These are phyloP conservation scores for Apamea anceps DNA, from an alignment of 2,888 invertebrate species.

Conservation along the genomic window DNA sequence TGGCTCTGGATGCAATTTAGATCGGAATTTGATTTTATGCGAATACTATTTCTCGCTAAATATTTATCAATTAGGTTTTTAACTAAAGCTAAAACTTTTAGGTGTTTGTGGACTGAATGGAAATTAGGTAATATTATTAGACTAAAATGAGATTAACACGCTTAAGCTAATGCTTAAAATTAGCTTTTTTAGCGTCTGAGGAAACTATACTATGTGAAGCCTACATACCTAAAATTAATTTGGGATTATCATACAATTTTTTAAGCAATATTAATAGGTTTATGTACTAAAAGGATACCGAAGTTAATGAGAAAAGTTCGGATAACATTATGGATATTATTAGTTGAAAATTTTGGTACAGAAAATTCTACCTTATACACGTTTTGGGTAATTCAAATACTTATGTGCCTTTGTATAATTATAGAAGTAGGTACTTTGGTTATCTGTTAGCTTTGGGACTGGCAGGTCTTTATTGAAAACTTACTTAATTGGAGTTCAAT, in stretches of 20 bases:
- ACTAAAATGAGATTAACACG: background rate
- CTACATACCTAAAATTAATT: constrained; percentile 9
- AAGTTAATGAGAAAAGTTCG: constrained; percentile 31
- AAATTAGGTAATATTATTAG: background rate
- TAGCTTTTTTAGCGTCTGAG: background rate
- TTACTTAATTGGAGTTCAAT: too few species aligned
- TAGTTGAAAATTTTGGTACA: constrained; percentile 2
- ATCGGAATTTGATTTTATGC: constrained; percentile 60
- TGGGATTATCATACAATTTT: background rate
- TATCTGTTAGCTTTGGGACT: background rate
- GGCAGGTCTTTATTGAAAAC: too few species aligned
- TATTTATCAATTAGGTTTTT: constrained; percentile 50
- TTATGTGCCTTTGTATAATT: background rate
- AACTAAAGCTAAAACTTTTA: background rate
- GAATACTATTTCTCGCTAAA: constrained; percentile 40
- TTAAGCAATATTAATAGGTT: background rate
- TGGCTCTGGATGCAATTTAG: constrained; percentile 56
- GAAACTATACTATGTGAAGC: background rate
- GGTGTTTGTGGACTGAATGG: background rate
- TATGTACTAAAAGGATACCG: constrained; percentile 2
- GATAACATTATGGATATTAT: constrained; percentile 6
- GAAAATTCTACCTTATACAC: background rate
- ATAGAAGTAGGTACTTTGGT: background rate
- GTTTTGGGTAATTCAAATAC: background rate
- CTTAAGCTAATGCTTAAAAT: too few species aligned